These are phyloP conservation scores for Telmatochromis brichardi DNA, from an alignment of 2,113 vertebrate species.

Conservation along the genomic window DNA sequence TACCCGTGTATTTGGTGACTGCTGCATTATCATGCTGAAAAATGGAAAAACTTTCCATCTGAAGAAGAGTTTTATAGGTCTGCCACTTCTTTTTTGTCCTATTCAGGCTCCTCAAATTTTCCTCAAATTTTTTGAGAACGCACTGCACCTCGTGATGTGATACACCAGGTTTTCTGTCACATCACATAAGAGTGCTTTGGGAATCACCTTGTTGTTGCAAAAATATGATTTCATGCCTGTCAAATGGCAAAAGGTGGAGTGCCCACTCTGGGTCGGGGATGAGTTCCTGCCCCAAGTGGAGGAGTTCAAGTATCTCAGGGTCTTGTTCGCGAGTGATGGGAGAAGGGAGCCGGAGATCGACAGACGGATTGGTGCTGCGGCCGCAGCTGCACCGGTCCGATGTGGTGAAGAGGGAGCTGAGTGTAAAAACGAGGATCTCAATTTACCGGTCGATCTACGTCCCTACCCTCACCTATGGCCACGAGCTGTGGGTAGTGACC, in stretches of 20 bases:
- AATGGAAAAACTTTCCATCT: not conserved
- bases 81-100: not conserved
- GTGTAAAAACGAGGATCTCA: rapidly evolving
- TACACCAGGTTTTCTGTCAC: not conserved
- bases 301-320: not conserved
- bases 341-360: not conserved
- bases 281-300: not conserved
- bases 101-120: not conserved
- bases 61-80: not conserved
- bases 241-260: rapidly evolving
- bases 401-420: rapidly evolving
- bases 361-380: rapidly evolving
- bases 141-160: rapidly evolving
- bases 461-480: not conserved
- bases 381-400: rapidly evolving
- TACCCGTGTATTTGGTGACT: slow-evolving; percentile 7
- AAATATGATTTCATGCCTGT: not conserved
- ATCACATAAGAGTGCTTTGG: not conserved
- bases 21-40: not conserved
- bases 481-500: not conserved
- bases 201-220: not conserved
- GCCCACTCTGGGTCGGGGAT: not conserved
- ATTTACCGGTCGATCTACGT: rapidly evolving
- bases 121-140: not conserved
- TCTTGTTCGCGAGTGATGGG: not conserved